A percentile compares a stretch with the other conserved stretches of the same genome.
Evolutionary conservation across 2,113 vertebrate species (phyloP).

Genomic region (Oreochromis aureus): DNA sequence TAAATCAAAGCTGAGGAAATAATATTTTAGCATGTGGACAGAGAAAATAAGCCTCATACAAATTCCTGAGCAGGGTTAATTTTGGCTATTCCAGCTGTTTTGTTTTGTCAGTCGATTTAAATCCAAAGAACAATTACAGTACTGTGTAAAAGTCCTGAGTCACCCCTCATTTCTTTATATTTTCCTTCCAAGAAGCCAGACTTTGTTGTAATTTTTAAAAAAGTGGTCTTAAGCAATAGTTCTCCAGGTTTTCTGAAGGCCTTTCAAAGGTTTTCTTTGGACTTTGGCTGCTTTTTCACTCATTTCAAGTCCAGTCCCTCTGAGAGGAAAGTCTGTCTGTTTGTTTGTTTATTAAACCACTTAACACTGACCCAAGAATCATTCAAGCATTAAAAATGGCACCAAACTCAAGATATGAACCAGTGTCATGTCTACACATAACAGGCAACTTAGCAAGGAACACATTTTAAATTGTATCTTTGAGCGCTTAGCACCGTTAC

Average conservation of each 20-base stretch:
- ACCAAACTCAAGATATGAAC: background rate
- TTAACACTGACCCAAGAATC: background rate
- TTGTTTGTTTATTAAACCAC: background rate
- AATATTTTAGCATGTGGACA: conserved; percentile 8
- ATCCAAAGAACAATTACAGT: background rate
- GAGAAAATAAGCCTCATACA: conserved; percentile 21
- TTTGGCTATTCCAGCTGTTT: conserved; percentile 4
- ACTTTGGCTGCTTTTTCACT: background rate
- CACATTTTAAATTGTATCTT: background rate
- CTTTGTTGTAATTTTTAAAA: background rate
- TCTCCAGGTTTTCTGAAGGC: background rate
- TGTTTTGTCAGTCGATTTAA: conserved; percentile 1
- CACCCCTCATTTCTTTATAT: background rate
- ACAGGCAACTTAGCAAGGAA: background rate
- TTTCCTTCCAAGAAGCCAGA: background rate
- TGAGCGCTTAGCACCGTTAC: background rate
- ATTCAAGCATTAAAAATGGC: background rate
- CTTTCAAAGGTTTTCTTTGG: background rate
- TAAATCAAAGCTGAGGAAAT: conserved; percentile 39
- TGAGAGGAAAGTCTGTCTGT: background rate
- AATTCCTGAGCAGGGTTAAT: conserved; percentile 24
- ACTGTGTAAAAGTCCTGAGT: background rate
- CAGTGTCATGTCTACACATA: background rate
- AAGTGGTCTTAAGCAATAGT: background rate
- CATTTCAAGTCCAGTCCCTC: background rate